Evolutionary conservation across 2,113 vertebrate species (phyloP).

Genomic region (Brienomyrus brachyistius): DNA sequence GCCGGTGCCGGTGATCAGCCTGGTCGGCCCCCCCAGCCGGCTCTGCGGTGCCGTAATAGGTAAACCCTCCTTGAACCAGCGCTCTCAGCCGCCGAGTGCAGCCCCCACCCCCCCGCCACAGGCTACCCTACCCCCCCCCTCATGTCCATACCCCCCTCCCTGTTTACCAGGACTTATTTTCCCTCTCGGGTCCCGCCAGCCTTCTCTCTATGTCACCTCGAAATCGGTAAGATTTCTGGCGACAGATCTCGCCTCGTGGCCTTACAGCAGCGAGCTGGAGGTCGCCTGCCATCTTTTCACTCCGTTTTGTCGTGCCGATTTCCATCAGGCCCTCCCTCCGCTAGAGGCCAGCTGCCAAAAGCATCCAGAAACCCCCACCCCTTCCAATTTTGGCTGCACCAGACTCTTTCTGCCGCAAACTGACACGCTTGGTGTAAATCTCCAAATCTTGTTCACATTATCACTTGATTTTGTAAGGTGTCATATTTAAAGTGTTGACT

Average conservation of each 20-base stretch:
- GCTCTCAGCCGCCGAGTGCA: constrained; percentile 56
- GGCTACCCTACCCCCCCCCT: no score
- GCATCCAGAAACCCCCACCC: constrained; percentile 30
- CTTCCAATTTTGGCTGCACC: constrained; percentile 47
- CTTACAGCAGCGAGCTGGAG: background rate
- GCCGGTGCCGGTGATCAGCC: constrained; percentile 69
- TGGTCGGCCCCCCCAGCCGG: constrained; percentile 78
- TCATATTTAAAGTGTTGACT: background rate
- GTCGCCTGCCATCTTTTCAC: background rate
- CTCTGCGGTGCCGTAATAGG: constrained; percentile 65
- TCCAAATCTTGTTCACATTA: constrained; percentile 9
- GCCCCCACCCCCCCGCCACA: constrained; percentile 22
- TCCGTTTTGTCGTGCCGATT: background rate
- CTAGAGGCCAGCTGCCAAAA: background rate
- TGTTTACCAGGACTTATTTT: background rate
- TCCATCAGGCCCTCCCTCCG: background rate
- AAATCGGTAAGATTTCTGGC: background rate
- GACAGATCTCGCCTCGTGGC: background rate
- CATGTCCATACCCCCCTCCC: background rate
- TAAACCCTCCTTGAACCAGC: constrained; percentile 58
- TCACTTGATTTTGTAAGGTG: background rate
- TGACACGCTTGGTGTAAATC: constrained; percentile 66
- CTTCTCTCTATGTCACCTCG: background rate
- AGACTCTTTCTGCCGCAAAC: constrained; percentile 51
- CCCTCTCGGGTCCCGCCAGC: background rate